Base-by-base conservation (phyloP, 2,113 vertebrate genomes). In the Tetrax tetrax region DNA sequence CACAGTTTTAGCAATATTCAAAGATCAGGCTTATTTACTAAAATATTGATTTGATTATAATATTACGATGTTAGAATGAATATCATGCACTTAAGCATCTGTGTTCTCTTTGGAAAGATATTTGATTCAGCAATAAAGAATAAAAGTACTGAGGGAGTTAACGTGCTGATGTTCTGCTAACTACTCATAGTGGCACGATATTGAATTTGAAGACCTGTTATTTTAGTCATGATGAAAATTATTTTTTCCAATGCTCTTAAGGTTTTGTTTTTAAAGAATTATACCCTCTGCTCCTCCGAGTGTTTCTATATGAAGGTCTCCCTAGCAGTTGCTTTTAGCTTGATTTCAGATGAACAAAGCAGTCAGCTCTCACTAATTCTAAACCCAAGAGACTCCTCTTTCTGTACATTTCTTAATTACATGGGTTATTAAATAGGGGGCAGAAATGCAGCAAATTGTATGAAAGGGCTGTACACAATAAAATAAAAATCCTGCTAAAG, bases 281-380 rank as follows among this genome's bases (percentile, higher is more conserved):
- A 81, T 61, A 56, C 51, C 43, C 38, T 89, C 60, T 87, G 85
- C 35, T 93, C 38, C 88, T 90, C 27, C 41, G 76, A 33, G 80
- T 61, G 48, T 37, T 90, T 59, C 90, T 66, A 8, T 45, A 48
- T 41, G 83, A 89, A 71, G 48, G 83, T 81, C 60, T 96, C 38
- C 72, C 22, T 90, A 87, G 37, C 5, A 10, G 61, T 65, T 65
- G 57, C 90, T 93, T 93, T 93, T 75, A 95, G 68, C 83, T 90
- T 94, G 38, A 75, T 95, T 95, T 94, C 90, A 93, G 90, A 83
- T 57, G 86, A 95, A 96, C 72, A 96, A 94, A 93, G 86, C 86
- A 94, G 83, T 57, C 72, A 69, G 72, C 61, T 74, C 85, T 81
- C 1, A 4, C 72, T 96, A 61, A 92, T 92, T 93, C 71, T 92